Base-by-base conservation (phyloP, 1,140 invertebrate genomes). In the Polypedilum vanderplanki region DNA sequence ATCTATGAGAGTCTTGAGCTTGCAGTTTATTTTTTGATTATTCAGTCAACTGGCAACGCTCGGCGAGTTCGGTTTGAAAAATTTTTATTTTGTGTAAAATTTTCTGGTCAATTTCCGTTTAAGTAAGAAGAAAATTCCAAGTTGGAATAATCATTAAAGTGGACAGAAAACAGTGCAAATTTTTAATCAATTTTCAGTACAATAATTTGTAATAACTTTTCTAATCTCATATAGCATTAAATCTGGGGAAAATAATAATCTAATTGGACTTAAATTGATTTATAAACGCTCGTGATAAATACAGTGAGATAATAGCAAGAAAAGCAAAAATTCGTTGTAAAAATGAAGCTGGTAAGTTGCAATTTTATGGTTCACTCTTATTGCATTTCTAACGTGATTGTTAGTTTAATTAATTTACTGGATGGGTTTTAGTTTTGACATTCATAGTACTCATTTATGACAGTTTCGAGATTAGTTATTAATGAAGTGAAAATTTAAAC, bases 261-360 rank as follows among this genome's bases (percentile, higher is more conserved):
- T 57, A 57, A 57, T 57, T 57, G 46, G 46, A 57, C 15, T 12
- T 57, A 57, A 57, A 57, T 57, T 57, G 46, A 57, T 12, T 57
- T 57, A 57, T 57, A 57, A 57, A 57, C 46, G 46, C 9, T 57
- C 46, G 46, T 57, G 46, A 57, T 57, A 57, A 4, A 57, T 57
- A 57, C 41, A 57, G 46, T 57, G 46, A 57, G 3, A n/a, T 33
- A 57, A 57, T 57, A 12, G n/a, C 12, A 57, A n/a, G 46, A 57
- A 57, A 57, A 46, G 41, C 15, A 3, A 46, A 15, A n/a, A 12
- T 57, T 57, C 15, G 12, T 57, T 57, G 46, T 15, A 57, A 57
- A 57, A 57, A 57, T 57, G 46, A 57, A 57, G 46, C 15, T 57
- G 46, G 46, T 57, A n/a, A 57, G 46, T 33, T 57, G 46, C 46